Percentiles rank a stretch among this genome's conserved stretches.
phyloP scores from a whole-genome alignment of 2,888 invertebrate species.

The Empis stercorea region DNA sequence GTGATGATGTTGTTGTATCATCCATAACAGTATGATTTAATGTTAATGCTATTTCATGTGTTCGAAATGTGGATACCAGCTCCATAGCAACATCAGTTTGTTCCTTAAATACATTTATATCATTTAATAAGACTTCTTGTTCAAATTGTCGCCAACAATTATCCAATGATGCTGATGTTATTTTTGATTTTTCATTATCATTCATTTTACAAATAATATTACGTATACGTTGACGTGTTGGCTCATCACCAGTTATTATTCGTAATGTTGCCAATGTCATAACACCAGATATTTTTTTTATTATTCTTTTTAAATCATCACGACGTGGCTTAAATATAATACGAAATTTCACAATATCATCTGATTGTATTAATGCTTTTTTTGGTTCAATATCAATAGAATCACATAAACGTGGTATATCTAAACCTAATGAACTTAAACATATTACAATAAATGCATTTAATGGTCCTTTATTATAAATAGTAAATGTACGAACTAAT shows the following conservation, averaged over 20 bases:
- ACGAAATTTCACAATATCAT: conserved; percentile 29
- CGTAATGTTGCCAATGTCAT: conserved; percentile 37
- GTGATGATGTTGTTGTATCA: conserved; percentile 25
- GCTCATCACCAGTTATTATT: conserved; percentile 40
- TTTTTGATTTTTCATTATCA: conserved; percentile 21
- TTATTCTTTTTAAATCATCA: conserved; percentile 36
- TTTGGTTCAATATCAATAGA: conserved; percentile 34
- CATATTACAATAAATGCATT: conserved; percentile 38
- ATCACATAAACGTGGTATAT: conserved; percentile 25
- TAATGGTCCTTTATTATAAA: conserved; percentile 44
- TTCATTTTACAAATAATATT: conserved; percentile 24
- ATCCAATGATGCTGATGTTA: conserved; percentile 21
- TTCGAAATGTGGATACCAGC: conserved; percentile 24
- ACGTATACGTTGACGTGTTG: conserved; percentile 36
- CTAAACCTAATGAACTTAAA: conserved; percentile 26
- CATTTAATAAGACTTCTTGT: conserved; percentile 22
- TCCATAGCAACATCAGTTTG: conserved; percentile 24
- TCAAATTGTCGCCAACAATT: conserved; percentile 21
- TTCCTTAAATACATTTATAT: conserved; percentile 23
- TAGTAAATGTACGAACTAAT: conserved; percentile 37
- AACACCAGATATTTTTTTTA: conserved; percentile 29
- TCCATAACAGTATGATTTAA: conserved; percentile 27
- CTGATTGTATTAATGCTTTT: conserved; percentile 35
- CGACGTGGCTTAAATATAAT: conserved; percentile 37
- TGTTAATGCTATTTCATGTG: conserved; percentile 30